Percentiles rank a stretch among this genome's conserved stretches.
phyloP scores from a whole-genome alignment of 2,888 invertebrate genomes.

The Parascotia fuliginaria region DNA sequence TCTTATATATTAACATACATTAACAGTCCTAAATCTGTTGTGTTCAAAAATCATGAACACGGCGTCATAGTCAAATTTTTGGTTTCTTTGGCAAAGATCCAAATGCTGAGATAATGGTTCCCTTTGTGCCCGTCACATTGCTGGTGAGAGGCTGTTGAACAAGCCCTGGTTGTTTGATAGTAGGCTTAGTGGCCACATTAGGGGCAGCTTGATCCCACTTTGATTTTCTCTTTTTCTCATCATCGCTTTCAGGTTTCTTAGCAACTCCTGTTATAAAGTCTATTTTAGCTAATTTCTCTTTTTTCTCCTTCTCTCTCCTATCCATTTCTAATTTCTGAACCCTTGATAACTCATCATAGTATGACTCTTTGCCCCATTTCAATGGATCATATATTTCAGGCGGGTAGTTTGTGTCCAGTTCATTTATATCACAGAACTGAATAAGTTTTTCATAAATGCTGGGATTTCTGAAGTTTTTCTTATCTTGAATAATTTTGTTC shows the following conservation, averaged over 20 bases:
- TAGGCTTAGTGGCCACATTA: conserved; percentile 82
- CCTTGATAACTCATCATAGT: conserved; percentile 96
- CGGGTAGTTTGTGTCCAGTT: conserved; percentile 98
- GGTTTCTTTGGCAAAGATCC: conserved; percentile 95
- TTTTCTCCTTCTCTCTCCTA: conserved; percentile 94
- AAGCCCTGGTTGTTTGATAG: conserved; percentile 89
- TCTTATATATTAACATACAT: too few relatives aligned
- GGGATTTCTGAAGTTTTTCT: conserved; percentile 98
- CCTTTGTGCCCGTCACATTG: conserved; percentile 94
- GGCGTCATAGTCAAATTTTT: conserved; percentile 69
- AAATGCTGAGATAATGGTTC: conserved; percentile 96
- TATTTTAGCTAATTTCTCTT: conserved; percentile 92
- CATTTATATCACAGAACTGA: conserved; percentile 97
- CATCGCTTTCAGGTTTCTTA: conserved; percentile 88
- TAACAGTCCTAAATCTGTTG: too few relatives aligned
- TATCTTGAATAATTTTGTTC: conserved; percentile 95
- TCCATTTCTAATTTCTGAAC: conserved; percentile 97
- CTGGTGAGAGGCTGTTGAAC: conserved; percentile 91
- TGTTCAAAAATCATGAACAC: conserved; percentile 6
- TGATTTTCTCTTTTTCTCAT: conserved; percentile 94
- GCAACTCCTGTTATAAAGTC: conserved; percentile 92
- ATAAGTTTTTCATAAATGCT: conserved; percentile 99
- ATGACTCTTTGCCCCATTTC: conserved; percentile 96
- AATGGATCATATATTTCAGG: conserved; percentile 96
- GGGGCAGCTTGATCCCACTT: conserved; percentile 96